phyloP scores from a whole-genome alignment of 2,113 vertebrate genomes.

The Circaetus gallicus region DNA sequence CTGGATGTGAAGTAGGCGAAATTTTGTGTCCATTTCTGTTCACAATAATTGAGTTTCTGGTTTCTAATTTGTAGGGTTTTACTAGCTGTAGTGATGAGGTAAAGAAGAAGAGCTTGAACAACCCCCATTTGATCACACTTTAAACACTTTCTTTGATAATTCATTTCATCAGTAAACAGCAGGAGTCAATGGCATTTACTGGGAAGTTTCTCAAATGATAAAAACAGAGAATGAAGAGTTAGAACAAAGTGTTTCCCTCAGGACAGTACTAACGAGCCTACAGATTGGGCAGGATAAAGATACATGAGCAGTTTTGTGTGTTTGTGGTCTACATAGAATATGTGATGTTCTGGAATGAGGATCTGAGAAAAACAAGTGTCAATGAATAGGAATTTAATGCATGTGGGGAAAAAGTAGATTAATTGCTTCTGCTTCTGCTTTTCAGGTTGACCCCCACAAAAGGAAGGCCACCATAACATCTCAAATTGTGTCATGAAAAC shows the following conservation, averaged over 20 bases:
- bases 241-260: slow-evolving; percentile 10
- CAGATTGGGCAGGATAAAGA: not conserved
- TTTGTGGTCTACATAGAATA: not conserved
- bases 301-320: not conserved
- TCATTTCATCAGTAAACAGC: slow-evolving; percentile 9
- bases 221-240: not conserved
- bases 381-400: not conserved
- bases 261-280: not conserved
- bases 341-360: not conserved
- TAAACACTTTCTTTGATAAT: not conserved
- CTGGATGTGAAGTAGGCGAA: not conserved
- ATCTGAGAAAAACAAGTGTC: not conserved
- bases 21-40: not conserved
- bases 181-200: slow-evolving; percentile 6
- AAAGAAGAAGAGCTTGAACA: not conserved
- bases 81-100: not conserved
- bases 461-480: not conserved
- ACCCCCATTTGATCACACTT: not conserved
- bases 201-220: not conserved
- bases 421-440: not conserved
- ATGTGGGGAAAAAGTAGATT: not conserved
- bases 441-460: not conserved
- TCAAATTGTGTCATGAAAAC: not conserved
- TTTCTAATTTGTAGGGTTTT: not conserved
- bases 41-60: not conserved